Evolutionary conservation across 1,140 invertebrate genomes (phyloP).

Genomic region (Mya arenaria): DNA sequence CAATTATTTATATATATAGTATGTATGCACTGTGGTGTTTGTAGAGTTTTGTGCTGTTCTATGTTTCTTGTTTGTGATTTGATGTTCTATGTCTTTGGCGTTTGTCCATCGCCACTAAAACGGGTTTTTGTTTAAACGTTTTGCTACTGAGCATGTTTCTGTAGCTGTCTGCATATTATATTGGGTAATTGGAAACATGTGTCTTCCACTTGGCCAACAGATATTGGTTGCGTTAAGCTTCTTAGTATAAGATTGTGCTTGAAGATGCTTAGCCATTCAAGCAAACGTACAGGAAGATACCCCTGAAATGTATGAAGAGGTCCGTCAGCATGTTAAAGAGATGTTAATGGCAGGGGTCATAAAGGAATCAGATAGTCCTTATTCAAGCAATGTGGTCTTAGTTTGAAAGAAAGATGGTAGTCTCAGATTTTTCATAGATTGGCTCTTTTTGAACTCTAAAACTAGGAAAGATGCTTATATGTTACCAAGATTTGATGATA

Average conservation of each 20-base stretch:
- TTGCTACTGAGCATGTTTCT: too few species aligned
- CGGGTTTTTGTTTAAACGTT: too few species aligned
- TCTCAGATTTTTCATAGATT: conserved; percentile 26
- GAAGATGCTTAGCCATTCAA: conserved; percentile 27
- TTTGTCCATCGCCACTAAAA: too few species aligned
- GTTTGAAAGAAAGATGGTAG: conserved; percentile 10
- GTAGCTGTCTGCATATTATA: too few species aligned
- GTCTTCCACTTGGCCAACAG: conserved; percentile 16
- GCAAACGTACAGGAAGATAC: conserved; percentile 22
- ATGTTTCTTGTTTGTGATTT: too few species aligned
- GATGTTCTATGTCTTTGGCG: too few species aligned
- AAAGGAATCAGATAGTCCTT: conserved; percentile 16
- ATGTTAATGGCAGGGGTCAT: conserved; percentile 14
- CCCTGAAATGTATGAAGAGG: conserved; percentile 43
- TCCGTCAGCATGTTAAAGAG: conserved; percentile 9
- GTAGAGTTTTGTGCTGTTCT: too few species aligned
- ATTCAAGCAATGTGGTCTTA: conserved; percentile 5
- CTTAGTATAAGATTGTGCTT: conserved; percentile 26
- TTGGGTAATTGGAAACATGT: conserved; percentile 33
- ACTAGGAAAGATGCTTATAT: background rate
- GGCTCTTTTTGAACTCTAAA: background rate
- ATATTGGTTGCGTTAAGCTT: conserved; percentile 15
- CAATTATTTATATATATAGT: too few species aligned
- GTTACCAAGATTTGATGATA: conserved; percentile 24
- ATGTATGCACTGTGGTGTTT: too few species aligned